Evolutionary conservation across 2,113 vertebrate species (phyloP).

Genomic region (Zosterops lateralis): DNA sequence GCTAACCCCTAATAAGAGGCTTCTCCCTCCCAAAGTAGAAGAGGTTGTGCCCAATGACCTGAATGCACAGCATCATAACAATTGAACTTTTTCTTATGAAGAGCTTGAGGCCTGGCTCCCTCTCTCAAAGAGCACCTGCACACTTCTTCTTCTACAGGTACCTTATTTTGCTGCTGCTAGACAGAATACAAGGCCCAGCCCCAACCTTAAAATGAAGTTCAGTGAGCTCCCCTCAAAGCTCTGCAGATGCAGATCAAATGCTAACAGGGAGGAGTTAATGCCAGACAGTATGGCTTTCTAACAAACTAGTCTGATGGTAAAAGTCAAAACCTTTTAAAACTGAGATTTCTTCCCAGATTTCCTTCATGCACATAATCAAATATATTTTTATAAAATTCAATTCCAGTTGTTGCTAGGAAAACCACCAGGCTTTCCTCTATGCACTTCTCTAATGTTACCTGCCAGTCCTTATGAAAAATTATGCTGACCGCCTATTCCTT

Average conservation of each 20-base stretch:
- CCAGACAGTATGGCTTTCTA: background rate
- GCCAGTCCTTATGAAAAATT: background rate
- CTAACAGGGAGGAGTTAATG: background rate
- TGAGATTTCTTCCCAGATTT: background rate
- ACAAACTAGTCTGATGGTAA: background rate
- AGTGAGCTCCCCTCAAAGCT: background rate
- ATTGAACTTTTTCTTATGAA: background rate
- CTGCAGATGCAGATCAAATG: background rate
- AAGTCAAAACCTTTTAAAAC: background rate
- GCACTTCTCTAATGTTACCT: background rate
- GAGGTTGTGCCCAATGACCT: background rate
- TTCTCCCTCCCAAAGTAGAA: background rate
- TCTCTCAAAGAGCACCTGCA: background rate
- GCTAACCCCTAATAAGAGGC: background rate
- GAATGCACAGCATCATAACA: background rate
- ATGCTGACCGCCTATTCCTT: background rate
- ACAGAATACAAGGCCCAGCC: background rate
- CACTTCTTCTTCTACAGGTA: background rate
- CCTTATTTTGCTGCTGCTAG: background rate
- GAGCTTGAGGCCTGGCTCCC: background rate
- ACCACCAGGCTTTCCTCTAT: rapidly evolving
- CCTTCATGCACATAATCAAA: background rate
- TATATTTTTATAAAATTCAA: background rate
- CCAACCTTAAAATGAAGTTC: rapidly evolving
- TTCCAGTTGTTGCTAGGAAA: background rate